Conservation (phyloP, 2,113 vertebrate species). For the Pterocles orientalis region DNA sequence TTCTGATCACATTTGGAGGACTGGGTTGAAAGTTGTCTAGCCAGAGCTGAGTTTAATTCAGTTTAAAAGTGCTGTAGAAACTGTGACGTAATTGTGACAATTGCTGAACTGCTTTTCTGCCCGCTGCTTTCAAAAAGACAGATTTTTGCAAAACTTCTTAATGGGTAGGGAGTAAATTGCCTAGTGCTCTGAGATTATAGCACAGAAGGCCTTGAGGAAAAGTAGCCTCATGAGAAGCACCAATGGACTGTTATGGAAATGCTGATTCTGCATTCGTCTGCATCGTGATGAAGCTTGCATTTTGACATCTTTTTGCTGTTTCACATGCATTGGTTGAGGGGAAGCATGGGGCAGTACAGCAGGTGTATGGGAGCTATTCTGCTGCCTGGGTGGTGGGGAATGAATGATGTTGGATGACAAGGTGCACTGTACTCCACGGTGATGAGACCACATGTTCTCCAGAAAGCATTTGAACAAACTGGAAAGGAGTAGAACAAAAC, state of each 20-base stretch:
- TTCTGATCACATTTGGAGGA: background rate
- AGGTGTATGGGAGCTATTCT: fast-evolving
- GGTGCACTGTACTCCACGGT: fast-evolving
- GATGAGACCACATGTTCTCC: background rate
- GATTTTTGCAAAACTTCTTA: background rate
- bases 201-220: background rate
- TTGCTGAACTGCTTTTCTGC: background rate
- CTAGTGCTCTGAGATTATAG: background rate
- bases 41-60: background rate
- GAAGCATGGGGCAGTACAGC: background rate
- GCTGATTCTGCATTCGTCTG: background rate
- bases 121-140: background rate
- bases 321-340: background rate
- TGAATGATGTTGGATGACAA: background rate
- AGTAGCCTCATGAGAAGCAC: background rate
- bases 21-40: background rate
- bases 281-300: background rate
- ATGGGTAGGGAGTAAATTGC: background rate
- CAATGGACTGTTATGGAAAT: background rate
- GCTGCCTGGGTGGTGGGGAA: background rate
- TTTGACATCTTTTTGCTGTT: background rate
- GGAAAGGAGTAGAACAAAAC: background rate
- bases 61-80: background rate
- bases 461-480: background rate
- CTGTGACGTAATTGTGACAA: background rate